Evolutionary conservation across 2,113 vertebrate species (phyloP).

Genomic region (Clarias magur): DNA sequence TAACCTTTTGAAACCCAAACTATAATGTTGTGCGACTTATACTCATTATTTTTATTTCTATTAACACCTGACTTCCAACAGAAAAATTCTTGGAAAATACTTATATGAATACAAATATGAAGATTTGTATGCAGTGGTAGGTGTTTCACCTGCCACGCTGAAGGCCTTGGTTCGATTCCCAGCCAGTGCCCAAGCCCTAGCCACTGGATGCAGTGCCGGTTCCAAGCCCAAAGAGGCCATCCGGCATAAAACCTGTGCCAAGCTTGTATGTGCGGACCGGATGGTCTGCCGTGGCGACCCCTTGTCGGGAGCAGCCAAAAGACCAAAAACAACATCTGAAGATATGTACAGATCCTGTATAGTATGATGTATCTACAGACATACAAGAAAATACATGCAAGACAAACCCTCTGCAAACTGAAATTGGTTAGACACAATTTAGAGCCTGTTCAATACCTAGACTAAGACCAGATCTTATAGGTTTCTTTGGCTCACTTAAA

Average conservation of each 20-base stretch:
- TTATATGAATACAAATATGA: not conserved
- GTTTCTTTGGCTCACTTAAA: not conserved
- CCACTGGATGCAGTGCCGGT: too few relatives aligned
- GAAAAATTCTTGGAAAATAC: not conserved
- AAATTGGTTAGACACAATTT: not conserved
- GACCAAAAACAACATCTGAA: too few relatives aligned
- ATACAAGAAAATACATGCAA: not conserved
- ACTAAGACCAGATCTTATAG: not conserved
- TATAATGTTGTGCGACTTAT: not conserved
- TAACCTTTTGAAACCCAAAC: not conserved
- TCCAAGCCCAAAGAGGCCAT: too few relatives aligned
- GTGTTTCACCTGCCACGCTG: too few relatives aligned
- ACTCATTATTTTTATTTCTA: not conserved
- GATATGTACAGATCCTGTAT: too few relatives aligned
- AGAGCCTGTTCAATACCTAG: not conserved
- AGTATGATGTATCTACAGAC: not conserved
- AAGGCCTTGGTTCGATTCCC: too few relatives aligned
- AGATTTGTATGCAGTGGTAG: too few relatives aligned
- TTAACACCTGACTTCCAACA: not conserved
- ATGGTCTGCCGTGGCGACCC: too few relatives aligned
- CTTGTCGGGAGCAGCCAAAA: too few relatives aligned
- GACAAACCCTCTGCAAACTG: not conserved
- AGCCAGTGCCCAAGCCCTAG: too few relatives aligned
- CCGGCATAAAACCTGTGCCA: too few relatives aligned
- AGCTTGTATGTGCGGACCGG: too few relatives aligned